Evolutionary conservation across 2,888 invertebrate genomes (phyloP).

Genomic region (Anaspis maculata): DNA sequence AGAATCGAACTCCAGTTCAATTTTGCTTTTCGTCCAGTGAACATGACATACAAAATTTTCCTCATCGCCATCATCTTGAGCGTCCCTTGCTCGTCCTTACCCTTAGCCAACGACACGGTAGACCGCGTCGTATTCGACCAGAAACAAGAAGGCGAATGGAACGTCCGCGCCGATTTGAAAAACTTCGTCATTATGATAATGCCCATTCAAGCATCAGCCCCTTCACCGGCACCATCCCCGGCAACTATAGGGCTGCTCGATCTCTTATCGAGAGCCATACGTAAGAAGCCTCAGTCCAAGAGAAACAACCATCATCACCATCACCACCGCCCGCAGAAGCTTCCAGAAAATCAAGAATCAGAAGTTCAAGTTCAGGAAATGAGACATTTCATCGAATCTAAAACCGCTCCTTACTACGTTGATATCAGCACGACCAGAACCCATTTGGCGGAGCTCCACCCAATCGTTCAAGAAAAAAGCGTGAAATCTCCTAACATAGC

Average conservation of each 20-base stretch:
- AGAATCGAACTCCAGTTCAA: too few relatives aligned
- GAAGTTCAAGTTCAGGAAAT: slow-evolving; percentile 26
- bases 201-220: slow-evolving; percentile 19
- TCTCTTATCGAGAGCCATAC: slow-evolving; percentile 30
- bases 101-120: too few relatives aligned
- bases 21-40: too few relatives aligned
- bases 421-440: slow-evolving; percentile 45
- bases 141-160: slow-evolving; percentile 63
- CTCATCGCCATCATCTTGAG: too few relatives aligned
- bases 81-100: too few relatives aligned
- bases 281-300: slow-evolving; percentile 18
- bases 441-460: slow-evolving; percentile 29
- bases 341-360: slow-evolving; percentile 14
- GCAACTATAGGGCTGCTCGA: slow-evolving; percentile 24
- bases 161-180: slow-evolving; percentile 65
- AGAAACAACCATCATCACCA: slow-evolving; percentile 27
- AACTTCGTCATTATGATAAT: slow-evolving; percentile 62
- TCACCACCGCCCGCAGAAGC: slow-evolving; percentile 24
- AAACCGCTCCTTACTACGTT: slow-evolving; percentile 57
- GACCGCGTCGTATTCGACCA: slow-evolving; percentile 51
- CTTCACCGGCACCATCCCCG: slow-evolving; percentile 10
- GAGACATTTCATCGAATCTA: slow-evolving; percentile 57
- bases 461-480: slow-evolving; percentile 23
- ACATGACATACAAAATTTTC: too few relatives aligned
- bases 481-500: slow-evolving; percentile 29